Conservation (phyloP, 2,797 vertebrate species). For the Caiman crocodilus region DNA sequence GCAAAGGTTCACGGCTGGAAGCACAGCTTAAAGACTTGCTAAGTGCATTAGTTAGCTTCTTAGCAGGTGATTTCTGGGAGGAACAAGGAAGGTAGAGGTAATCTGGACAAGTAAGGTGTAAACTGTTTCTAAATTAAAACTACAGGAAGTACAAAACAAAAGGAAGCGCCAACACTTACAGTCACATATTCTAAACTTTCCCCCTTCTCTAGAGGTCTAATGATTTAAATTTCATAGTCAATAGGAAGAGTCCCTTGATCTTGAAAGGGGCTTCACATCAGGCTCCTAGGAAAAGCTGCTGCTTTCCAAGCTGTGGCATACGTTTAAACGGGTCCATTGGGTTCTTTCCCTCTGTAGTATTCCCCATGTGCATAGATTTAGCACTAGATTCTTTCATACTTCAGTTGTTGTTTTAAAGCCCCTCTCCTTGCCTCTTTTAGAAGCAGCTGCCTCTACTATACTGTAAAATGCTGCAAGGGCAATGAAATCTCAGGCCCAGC, state of each 20-base stretch:
- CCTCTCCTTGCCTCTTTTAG: background rate
- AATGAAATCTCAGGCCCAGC: background rate
- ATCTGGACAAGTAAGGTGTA: slow-evolving; percentile 72
- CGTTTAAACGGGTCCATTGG: background rate
- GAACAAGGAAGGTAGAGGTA: slow-evolving; percentile 77
- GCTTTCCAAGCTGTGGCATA: background rate
- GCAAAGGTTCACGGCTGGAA: slow-evolving; percentile 94
- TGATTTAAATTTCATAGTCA: background rate
- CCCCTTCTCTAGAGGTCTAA: rapidly evolving
- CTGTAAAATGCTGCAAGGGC: rapidly evolving
- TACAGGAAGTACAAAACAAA: slow-evolving; percentile 60
- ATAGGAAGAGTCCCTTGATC: background rate
- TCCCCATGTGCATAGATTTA: background rate
- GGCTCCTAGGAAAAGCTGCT: rapidly evolving
- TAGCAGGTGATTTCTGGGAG: slow-evolving; percentile 97
- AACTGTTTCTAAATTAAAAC: slow-evolving; percentile 40
- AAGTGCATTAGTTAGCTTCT: slow-evolving; percentile 96
- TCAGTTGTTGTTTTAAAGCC: background rate
- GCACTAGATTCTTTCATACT: background rate
- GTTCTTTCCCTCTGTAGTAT: background rate
- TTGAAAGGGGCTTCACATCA: background rate
- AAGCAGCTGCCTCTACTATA: background rate
- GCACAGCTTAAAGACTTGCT: slow-evolving; percentile 99
- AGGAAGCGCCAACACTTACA: slow-evolving; percentile 37
- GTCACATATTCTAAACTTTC: rapidly evolving